phyloP scores from a whole-genome alignment of 2,888 invertebrate species.

The Teleogryllus oceanicus region DNA sequence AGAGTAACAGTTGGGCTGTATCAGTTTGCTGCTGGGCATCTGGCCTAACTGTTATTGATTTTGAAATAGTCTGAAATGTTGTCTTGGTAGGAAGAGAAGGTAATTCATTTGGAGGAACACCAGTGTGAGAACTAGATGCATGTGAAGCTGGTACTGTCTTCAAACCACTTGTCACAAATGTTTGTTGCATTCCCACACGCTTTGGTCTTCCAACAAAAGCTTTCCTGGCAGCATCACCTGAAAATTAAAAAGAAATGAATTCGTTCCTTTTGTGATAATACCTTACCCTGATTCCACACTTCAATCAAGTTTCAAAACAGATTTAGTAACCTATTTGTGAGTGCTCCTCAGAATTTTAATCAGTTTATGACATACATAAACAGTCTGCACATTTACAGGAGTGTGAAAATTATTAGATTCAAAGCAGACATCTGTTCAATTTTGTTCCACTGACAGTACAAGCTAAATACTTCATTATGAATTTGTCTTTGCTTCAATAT shows the following conservation, averaged over 20 bases:
- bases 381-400: neutral
- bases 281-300: no score
- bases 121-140: conserved; percentile 20
- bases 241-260: no score
- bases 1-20: conserved; percentile 43
- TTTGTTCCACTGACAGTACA: no score
- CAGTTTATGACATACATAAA: neutral
- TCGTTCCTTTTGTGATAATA: no score
- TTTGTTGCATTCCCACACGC: conserved; percentile 33
- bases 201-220: conserved; percentile 33
- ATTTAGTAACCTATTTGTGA: neutral
- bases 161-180: conserved; percentile 32
- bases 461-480: no score
- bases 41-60: conserved; percentile 23
- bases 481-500: no score
- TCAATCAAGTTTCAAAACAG: neutral
- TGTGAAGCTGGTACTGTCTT: conserved; percentile 27
- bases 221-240: conserved; percentile 34
- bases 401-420: no score
- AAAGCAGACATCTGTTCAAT: no score
- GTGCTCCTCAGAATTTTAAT: neutral
- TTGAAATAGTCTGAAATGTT: conserved; percentile 12
- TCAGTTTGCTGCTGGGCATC: conserved; percentile 39
- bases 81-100: neutral
- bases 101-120: neutral